A percentile compares a stretch with the other conserved stretches of the same genome.
These are phyloP conservation scores for Mellilla xanthometata DNA, from an alignment of 2,888 invertebrate genomes.

Conservation along the genomic window DNA sequence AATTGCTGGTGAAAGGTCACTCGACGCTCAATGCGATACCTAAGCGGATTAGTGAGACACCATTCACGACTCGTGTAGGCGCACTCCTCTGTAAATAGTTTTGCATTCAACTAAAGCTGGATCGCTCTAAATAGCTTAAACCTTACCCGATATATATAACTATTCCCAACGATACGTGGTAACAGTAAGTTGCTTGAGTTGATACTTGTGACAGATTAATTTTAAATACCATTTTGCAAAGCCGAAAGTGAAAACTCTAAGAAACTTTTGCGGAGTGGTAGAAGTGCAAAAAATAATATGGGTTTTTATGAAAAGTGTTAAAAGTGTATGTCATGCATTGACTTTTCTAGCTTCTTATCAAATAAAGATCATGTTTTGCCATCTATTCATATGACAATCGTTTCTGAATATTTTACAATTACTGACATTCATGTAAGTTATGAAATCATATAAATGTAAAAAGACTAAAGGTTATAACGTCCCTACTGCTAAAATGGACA, in stretches of 20 bases:
- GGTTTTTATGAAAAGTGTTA: too few relatives aligned
- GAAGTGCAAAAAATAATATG: too few relatives aligned
- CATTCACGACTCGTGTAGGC: slow-evolving; percentile 7
- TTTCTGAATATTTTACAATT: too few relatives aligned
- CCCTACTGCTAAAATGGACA: slow-evolving; percentile 6
- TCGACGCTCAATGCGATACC: slow-evolving; percentile 1
- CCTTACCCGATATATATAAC: slow-evolving; percentile 30
- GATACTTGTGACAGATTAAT: too few relatives aligned
- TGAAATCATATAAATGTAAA: background rate
- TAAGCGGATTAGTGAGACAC: slow-evolving; percentile 2
- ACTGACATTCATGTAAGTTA: too few relatives aligned
- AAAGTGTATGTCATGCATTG: too few relatives aligned
- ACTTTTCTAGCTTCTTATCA: too few relatives aligned
- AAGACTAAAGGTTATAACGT: background rate
- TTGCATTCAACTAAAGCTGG: slow-evolving; percentile 26
- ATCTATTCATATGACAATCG: too few relatives aligned
- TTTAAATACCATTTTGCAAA: too few relatives aligned
- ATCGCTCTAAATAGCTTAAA: slow-evolving; percentile 33
- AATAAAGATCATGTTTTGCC: too few relatives aligned
- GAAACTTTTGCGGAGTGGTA: too few relatives aligned
- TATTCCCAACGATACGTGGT: slow-evolving; percentile 11
- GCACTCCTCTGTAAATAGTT: slow-evolving; percentile 17
- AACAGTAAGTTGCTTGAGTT: slow-evolving; percentile 4
- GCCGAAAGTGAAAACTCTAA: too few relatives aligned
- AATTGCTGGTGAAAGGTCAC: background rate